Evolutionary conservation across 2,888 invertebrate species (phyloP).

Genomic region (Tinea pellionella): DNA sequence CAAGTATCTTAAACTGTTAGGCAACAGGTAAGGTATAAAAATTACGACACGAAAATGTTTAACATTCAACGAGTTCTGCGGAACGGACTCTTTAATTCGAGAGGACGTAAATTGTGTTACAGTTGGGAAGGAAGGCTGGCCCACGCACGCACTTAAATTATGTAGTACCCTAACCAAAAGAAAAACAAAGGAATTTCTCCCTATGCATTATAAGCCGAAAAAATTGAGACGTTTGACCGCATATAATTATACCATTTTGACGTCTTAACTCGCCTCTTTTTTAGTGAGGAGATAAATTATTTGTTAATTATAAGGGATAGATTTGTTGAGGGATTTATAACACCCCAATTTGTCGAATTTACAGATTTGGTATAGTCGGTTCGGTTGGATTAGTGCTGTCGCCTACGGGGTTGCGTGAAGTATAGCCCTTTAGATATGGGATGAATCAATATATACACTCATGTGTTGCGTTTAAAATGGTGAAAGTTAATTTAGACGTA

Average conservation of each 20-base stretch:
- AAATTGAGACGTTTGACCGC: background rate
- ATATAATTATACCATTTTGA: conserved; percentile 1
- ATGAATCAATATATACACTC: background rate
- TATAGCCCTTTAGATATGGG: background rate
- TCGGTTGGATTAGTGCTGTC: background rate
- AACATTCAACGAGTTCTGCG: background rate
- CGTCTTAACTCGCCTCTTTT: background rate
- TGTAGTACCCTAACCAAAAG: background rate
- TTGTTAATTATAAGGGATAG: background rate
- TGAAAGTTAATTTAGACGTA: no score
- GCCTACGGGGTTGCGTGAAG: background rate
- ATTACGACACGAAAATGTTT: background rate
- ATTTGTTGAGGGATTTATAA: conserved; percentile 6
- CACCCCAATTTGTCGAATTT: conserved; percentile 10
- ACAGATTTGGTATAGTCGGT: background rate
- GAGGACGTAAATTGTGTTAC: background rate
- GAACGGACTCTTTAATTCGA: background rate
- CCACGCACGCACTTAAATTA: conserved; percentile 3
- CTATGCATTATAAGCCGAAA: background rate
- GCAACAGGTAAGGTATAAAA: no score
- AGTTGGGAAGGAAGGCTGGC: background rate
- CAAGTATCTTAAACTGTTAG: no score
- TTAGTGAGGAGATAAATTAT: conserved; percentile 1
- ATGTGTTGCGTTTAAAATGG: no score
- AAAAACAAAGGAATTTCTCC: conserved; percentile 4